phyloP scores from a whole-genome alignment of 2,888 invertebrate genomes.

The Eupithecia subfuscata region DNA sequence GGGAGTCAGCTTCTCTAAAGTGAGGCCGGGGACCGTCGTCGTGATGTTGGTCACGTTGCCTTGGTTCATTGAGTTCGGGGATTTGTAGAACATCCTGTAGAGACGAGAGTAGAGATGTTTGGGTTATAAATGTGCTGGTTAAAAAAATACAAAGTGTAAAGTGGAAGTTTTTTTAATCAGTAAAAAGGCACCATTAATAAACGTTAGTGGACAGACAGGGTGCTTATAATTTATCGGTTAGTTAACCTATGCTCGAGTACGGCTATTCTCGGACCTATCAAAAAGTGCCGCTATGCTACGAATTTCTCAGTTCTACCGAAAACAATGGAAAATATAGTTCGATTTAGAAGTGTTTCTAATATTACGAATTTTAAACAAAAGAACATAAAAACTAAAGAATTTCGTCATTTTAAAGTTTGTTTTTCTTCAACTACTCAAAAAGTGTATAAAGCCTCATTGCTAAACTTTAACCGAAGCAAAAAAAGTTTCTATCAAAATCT shows the following conservation, averaged over 20 bases:
- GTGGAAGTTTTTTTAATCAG: background rate
- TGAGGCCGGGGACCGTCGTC: conserved; percentile 88
- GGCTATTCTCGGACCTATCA: too few relatives aligned
- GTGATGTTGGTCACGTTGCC: conserved; percentile 85
- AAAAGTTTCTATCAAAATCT: background rate
- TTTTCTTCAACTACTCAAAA: background rate
- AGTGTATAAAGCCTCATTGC: background rate
- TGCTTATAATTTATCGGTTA: too few relatives aligned
- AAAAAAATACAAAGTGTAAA: background rate
- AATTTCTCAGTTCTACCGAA: too few relatives aligned
- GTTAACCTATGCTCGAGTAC: too few relatives aligned
- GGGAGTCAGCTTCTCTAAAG: conserved; percentile 88
- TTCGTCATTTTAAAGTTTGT: background rate
- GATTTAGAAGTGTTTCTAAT: too few relatives aligned
- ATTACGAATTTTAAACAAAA: background rate
- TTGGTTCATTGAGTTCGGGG: conserved; percentile 79
- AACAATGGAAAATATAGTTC: too few relatives aligned
- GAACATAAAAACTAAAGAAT: background rate
- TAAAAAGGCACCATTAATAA: background rate
- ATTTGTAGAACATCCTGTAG: conserved; percentile 88
- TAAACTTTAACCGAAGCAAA: background rate
- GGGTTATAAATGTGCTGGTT: background rate
- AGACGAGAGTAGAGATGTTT: background rate
- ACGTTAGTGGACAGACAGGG: background rate
- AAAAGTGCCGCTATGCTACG: too few relatives aligned